Evolutionary conservation across 2,888 invertebrate genomes (phyloP), one percentile per base, ranked within the genome.

Genomic region (Lacanobia oleracea): DNA sequence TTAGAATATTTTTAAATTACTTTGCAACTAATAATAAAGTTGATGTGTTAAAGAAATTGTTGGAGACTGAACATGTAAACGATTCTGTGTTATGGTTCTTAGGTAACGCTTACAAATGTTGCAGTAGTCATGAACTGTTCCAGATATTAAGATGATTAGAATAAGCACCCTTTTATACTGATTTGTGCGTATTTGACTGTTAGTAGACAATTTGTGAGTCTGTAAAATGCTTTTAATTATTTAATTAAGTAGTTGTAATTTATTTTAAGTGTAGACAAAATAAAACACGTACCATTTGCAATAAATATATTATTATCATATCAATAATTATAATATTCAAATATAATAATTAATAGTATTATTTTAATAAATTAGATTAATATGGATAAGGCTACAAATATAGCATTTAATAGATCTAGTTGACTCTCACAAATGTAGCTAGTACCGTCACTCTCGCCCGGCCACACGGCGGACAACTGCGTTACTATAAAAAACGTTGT

Each of bases 241-340:
- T 5, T 43, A 6, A 16, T 33, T 43, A 68, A 77, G 70, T 23
- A 77, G 50, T 10, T 14, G 8, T 33, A 21, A 63, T n/a, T 40
- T 21, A 50, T 53, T 27, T 43, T 45, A 64, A 23, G 5, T 16
- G 45, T 45, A 54, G 23, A 51, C n/a, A 27, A 56, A 84, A 78
- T 77, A 68, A 84, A 83, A 83, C 79, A 74, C 61, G 37, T 72
- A 70, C 54, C 76, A 87, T 87, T 91, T 89, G 92, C 94, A 95
- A 93, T 95, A 95, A 94, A 95, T 95, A 94, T 94, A 94, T 93
- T 93, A 94, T 93, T 93, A 94, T 93, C 89, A 92, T 94, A 92
- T 94, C 90, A 94, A 93, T 95, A 93, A 92, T 93, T 90, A 91
- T 92, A 87, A 91, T 93, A 93, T 91, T 91, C 86, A 86, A 86